Evolutionary conservation across 2,113 vertebrate species (phyloP), one percentile per base, ranked within the genome.

Genomic region (Sitta europaea): DNA sequence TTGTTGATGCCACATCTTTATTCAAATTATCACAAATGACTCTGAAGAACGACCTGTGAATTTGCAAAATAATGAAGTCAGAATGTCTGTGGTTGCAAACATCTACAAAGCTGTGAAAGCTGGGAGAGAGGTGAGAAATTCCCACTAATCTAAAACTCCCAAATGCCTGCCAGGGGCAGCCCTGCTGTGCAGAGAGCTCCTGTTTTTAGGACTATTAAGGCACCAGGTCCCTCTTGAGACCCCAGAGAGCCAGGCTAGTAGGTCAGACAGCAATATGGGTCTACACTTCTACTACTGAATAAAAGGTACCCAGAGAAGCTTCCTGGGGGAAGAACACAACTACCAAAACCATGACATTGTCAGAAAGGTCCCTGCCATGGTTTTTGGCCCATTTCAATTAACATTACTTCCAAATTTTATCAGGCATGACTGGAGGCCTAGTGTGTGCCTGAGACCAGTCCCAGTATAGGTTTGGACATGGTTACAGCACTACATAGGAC

Each of bases 151-250:
- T 59, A 59, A 76, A 76, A 67, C n/a, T 88, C 36, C 20, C n/a
- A 22, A n/a, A 13, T 2, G 8, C 5, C 17, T 11, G 16, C 9
- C 38, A 3, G 0, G 7, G 38, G 28, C 38, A 76, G 58, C 29
- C 29, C 40, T 43, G 50, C 31, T 2, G 0, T 3, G 23, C 23
- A 67, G 16, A 67, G 12, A 0, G 0, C 27, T 88, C 18, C 33
- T 42, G 7, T 29, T 92, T 71, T 57, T 47, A 27, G 5, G 1
- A 10, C 14, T 40, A 4, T 38, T 42, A 35, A 38, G 45, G 22
- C 10, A 12, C 23, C 16, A 23, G 4, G 24, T 22, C 75, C 51
- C 81, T 42, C 35, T 21, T 33, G 8, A 74, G 86, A 40, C 7
- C 11, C 28, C 40, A 0, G 2, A 78, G 13, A 20, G 2, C 7